Conservation (phyloP, 2,797 vertebrate genomes). For the Rousettus madagascariensis region DNA sequence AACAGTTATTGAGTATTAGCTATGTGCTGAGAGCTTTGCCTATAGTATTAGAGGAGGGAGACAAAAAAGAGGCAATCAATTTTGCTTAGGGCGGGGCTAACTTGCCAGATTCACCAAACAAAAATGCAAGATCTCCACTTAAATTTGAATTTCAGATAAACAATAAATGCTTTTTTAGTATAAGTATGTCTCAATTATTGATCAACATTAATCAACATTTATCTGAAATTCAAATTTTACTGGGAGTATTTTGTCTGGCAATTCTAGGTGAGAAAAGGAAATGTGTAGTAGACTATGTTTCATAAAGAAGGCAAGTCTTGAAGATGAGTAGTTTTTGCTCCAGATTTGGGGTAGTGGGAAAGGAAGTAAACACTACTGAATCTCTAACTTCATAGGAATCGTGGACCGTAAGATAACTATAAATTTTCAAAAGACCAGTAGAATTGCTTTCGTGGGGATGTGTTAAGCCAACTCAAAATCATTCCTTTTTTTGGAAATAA, state of each 20-base stretch:
- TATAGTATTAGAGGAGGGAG: background rate
- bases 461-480: background rate
- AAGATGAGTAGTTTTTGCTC: background rate
- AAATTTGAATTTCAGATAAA: conserved; percentile 13
- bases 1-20: too few relatives aligned
- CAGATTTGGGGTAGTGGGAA: background rate
- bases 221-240: conserved; percentile 11
- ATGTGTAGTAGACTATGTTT: background rate
- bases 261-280: background rate
- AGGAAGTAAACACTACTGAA: background rate
- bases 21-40: background rate
- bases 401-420: background rate
- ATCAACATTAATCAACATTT: background rate
- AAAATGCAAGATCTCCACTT: background rate
- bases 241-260: background rate
- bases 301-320: background rate
- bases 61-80: background rate
- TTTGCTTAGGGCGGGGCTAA: background rate
- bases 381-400: background rate
- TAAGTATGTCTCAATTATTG: background rate
- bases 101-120: background rate
- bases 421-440: background rate
- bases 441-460: background rate
- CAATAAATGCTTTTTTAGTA: background rate
- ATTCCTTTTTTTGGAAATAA: background rate